Evolutionary conservation across 2,113 vertebrate genomes (phyloP).

Genomic region (Ginglymostoma cirratum): DNA sequence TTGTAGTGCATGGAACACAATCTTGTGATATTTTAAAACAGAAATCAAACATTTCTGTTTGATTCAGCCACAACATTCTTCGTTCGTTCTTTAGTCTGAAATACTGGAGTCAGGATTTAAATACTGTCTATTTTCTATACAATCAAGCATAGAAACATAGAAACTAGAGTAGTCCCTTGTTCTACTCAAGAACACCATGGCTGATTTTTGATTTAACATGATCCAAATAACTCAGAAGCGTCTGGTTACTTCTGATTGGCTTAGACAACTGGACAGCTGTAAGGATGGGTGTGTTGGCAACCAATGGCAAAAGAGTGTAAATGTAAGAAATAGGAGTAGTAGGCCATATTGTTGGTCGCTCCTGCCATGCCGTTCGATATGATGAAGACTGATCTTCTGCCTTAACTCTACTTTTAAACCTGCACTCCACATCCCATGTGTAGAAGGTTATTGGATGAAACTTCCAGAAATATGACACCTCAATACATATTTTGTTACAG

Average conservation of each 20-base stretch:
- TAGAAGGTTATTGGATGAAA: neutral
- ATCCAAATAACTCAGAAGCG: neutral
- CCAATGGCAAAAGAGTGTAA: neutral
- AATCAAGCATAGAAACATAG: neutral
- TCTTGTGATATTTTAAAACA: no score
- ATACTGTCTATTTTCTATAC: neutral
- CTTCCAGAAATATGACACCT: neutral
- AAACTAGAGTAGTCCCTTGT: neutral
- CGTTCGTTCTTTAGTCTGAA: neutral
- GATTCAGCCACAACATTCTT: no score
- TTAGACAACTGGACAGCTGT: neutral
- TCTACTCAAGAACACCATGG: no score
- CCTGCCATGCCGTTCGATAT: neutral
- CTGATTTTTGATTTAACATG: neutral
- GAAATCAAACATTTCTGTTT: no score
- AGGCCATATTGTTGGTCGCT: no score
- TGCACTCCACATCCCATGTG: neutral
- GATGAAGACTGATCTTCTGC: neutral
- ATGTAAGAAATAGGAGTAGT: no score
- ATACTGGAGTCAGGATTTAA: neutral
- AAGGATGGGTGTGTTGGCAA: neutral
- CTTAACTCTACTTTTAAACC: neutral
- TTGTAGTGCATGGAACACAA: no score
- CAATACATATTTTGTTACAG: neutral
- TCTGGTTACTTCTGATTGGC: neutral